A percentile compares a stretch with the other conserved stretches of the same genome.
These are phyloP conservation scores for Chloebia gouldiae DNA, from an alignment of 2,113 vertebrate species.

Conservation along the genomic window DNA sequence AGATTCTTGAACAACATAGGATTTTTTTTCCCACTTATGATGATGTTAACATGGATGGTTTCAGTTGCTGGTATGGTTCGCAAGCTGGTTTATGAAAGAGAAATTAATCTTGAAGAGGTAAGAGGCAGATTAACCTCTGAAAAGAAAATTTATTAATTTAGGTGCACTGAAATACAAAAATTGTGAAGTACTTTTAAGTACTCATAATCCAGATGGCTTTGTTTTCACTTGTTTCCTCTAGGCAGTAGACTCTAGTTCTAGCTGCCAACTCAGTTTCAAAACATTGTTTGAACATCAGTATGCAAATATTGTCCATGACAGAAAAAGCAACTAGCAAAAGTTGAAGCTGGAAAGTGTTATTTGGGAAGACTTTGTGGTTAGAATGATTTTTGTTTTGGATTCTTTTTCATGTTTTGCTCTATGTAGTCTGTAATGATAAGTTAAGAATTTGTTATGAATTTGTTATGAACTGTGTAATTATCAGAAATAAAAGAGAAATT, in stretches of 20 bases:
- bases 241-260: not conserved
- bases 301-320: not conserved
- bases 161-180: not conserved
- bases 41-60: conserved; percentile 76
- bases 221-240: not conserved
- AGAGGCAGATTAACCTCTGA: not conserved
- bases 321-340: not conserved
- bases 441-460: not conserved
- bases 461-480: not conserved
- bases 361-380: not conserved
- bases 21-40: conserved; percentile 73
- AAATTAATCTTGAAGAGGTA: conserved; percentile 76
- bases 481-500: not conserved
- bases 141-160: not conserved
- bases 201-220: not conserved
- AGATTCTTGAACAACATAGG: conserved; percentile 76
- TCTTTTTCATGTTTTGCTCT: not conserved
- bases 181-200: not conserved
- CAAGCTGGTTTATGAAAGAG: conserved; percentile 73
- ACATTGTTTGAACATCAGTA: not conserved
- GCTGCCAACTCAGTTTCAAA: not conserved
- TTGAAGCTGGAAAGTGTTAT: not conserved
- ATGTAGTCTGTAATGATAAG: not conserved
- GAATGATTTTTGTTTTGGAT: not conserved
- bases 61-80: conserved; percentile 73